Evolutionary conservation across 64 coral and sea anemone species (phyloP).

Genomic region (Stichodactyla helianthus): DNA sequence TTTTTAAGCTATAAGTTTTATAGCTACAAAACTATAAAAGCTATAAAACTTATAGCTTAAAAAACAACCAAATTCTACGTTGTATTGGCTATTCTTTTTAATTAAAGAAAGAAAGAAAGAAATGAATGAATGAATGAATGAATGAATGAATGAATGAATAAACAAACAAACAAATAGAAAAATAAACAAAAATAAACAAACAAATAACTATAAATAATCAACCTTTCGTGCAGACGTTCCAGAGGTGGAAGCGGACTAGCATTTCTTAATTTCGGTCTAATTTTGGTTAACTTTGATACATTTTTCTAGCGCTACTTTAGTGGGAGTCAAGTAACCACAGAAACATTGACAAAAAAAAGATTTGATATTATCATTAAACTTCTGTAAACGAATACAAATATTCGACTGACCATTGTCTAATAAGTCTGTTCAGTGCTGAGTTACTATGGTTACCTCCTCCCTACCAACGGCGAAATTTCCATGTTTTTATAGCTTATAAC

Average conservation of each 20-base stretch:
- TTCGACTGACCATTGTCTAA: not conserved
- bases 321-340: no score
- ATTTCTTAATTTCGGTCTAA: not conserved
- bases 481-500: not conserved
- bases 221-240: no score
- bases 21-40: no score
- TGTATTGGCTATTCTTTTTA: no score
- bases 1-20: no score
- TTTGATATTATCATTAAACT: not conserved
- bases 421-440: not conserved
- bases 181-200: not conserved
- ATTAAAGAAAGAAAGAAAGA: no score
- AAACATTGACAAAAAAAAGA: no score
- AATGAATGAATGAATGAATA: not conserved
- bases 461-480: not conserved
- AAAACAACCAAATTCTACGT: no score
- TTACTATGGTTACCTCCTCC: not conserved
- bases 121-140: not conserved
- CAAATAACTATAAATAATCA: not conserved
- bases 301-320: no score
- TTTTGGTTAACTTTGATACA: no score
- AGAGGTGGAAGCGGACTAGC: not conserved
- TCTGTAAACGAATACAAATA: not conserved
- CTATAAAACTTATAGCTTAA: no score
- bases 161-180: not conserved